Evolutionary conservation across 2,113 vertebrate species (phyloP).

Genomic region (Corythornis vintsioides): DNA sequence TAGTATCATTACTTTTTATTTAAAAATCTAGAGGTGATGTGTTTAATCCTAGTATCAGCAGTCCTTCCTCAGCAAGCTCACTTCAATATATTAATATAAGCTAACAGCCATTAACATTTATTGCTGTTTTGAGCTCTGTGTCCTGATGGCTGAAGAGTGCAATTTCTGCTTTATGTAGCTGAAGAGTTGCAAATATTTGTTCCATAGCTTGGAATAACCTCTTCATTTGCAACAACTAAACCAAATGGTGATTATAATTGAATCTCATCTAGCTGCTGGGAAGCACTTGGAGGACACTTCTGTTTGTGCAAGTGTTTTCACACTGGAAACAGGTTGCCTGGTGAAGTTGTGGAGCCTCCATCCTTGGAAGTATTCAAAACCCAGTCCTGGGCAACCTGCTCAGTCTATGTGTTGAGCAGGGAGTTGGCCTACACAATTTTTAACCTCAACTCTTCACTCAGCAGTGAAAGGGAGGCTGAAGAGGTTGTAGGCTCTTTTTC

Average conservation of each 20-base stretch:
- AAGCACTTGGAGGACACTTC: not conserved
- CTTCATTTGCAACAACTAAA: conserved; percentile 17
- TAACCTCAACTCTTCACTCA: not conserved
- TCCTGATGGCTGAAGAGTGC: not conserved
- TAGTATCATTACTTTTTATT: not conserved
- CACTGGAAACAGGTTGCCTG: not conserved
- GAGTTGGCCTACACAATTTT: not conserved
- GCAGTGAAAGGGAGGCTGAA: not conserved
- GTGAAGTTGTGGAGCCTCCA: not conserved
- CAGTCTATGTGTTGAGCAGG: not conserved
- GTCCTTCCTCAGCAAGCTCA: not conserved
- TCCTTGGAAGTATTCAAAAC: not conserved
- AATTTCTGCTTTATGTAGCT: not conserved
- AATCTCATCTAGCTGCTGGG: not conserved
- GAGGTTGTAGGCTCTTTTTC: not conserved
- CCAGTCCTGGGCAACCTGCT: not conserved
- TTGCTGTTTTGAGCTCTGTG: not conserved
- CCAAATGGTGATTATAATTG: not conserved
- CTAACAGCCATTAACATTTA: not conserved
- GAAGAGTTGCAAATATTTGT: not conserved
- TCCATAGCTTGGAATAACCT: not conserved
- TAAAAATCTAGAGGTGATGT: not conserved
- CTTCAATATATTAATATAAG: conserved; percentile 10
- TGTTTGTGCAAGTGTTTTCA: not conserved
- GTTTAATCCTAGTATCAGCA: not conserved